Evolutionary conservation across 92 coral and sea anemone genomes (phyloP).

Genomic region (Porites rus): DNA sequence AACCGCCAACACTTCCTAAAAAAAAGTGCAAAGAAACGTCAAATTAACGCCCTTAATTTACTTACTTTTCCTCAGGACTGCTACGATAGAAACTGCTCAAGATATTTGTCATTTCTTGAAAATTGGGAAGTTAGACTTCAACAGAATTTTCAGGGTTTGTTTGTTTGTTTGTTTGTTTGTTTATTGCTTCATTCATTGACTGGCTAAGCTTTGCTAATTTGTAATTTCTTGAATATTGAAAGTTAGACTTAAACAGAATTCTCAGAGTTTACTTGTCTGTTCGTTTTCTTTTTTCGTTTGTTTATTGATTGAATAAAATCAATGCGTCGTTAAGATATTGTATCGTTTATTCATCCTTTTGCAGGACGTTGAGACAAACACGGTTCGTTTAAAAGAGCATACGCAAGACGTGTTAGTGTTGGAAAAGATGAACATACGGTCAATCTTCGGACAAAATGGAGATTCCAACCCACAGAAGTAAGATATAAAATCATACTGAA

Average conservation of each 20-base stretch:
- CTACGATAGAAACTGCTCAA: conserved; percentile 82
- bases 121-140: conserved; percentile 78
- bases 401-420: conserved; percentile 86
- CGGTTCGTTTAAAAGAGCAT: conserved; percentile 80
- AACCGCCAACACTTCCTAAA: no score
- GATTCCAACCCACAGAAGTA: conserved; percentile 15
- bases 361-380: conserved; percentile 83
- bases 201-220: neutral
- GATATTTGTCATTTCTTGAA: conserved; percentile 75
- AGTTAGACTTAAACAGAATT: no score
- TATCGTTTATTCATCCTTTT: neutral
- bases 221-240: no score
- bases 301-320: no score
- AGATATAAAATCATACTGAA: neutral
- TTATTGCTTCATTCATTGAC: neutral
- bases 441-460: conserved; percentile 21
- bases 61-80: conserved; percentile 56
- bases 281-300: no score
- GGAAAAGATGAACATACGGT: conserved; percentile 73
- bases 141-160: conserved; percentile 78
- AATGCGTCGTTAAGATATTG: no score
- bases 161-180: neutral
- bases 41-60: neutral
- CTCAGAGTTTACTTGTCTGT: no score
- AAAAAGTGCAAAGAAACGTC: no score